A percentile compares a stretch with the other conserved stretches of the same genome.
These are phyloP conservation scores for Ceraclea dissimilis DNA, from an alignment of 2,888 invertebrate genomes.

Conservation along the genomic window DNA sequence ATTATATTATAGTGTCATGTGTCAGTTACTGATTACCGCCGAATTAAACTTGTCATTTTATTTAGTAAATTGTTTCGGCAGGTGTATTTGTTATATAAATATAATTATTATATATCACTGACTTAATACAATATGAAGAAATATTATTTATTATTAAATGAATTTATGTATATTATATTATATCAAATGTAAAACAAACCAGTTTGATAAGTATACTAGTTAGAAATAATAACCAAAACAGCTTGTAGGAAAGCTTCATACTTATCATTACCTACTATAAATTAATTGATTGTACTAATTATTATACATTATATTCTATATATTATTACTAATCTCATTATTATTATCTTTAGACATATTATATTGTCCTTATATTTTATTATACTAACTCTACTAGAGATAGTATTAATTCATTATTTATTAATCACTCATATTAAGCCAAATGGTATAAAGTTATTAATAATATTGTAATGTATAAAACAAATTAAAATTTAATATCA, in stretches of 20 bases:
- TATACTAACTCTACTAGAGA: constrained; percentile 25
- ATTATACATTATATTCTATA: constrained; percentile 51
- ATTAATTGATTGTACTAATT: constrained; percentile 51
- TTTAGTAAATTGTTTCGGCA: constrained; percentile 25
- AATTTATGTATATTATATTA: constrained; percentile 8
- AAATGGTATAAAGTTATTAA: constrained; percentile 22
- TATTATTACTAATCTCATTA: constrained; percentile 45
- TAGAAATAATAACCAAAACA: constrained; percentile 56
- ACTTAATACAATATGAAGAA: not conserved
- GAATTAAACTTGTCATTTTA: constrained; percentile 20
- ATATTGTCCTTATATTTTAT: constrained; percentile 11
- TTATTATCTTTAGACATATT: constrained; percentile 34
- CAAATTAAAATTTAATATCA: constrained; percentile 17
- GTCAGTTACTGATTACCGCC: constrained; percentile 24
- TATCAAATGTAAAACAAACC: constrained; percentile 34
- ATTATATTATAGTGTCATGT: constrained; percentile 9
- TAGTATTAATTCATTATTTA: constrained; percentile 47
- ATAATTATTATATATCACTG: constrained; percentile 19
- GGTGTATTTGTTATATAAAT: constrained; percentile 25
- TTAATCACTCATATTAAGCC: constrained; percentile 40
- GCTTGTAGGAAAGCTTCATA: constrained; percentile 53
- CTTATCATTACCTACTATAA: constrained; percentile 49
- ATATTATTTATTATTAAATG: not conserved
- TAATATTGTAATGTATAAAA: constrained; percentile 8
- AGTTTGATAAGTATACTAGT: constrained; percentile 54